Evolutionary conservation across 1,140 invertebrate genomes (phyloP).

Genomic region (Patella vulgata): DNA sequence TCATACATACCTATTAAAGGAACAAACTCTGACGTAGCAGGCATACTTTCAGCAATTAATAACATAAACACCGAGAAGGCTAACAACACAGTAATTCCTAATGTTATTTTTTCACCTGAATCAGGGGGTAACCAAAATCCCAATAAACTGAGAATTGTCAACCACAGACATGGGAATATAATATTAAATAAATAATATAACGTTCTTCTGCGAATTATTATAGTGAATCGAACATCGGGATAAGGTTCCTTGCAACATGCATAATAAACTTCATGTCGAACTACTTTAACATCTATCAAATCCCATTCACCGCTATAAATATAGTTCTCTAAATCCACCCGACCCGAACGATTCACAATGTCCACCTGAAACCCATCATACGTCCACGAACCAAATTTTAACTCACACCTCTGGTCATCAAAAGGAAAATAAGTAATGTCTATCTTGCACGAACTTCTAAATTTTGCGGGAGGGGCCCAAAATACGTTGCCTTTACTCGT

Average conservation of each 20-base stretch:
- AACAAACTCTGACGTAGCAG: constrained; percentile 73
- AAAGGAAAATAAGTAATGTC: constrained; percentile 77
- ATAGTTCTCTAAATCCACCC: constrained; percentile 73
- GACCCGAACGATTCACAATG: constrained; percentile 59
- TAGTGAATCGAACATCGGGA: constrained; percentile 71
- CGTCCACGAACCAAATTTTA: constrained; percentile 91
- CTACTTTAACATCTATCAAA: constrained; percentile 67
- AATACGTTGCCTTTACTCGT: constrained; percentile 92
- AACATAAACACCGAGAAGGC: constrained; percentile 75
- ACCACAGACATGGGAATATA: constrained; percentile 74
- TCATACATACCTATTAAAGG: constrained; percentile 70
- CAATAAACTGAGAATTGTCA: constrained; percentile 71
- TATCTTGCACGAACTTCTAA: constrained; percentile 83
- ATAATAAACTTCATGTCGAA: constrained; percentile 69
- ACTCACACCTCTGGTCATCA: constrained; percentile 88
- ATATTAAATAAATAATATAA: constrained; percentile 83
- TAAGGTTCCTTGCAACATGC: constrained; percentile 72
- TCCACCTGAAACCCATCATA: constrained; percentile 74
- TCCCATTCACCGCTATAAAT: constrained; percentile 72
- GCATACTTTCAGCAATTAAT: constrained; percentile 73
- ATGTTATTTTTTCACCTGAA: constrained; percentile 73
- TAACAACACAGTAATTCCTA: constrained; percentile 75
- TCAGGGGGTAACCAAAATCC: constrained; percentile 74
- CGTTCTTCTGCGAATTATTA: constrained; percentile 94
- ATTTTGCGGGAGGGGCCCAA: constrained; percentile 98